Evolutionary conservation across 2,797 vertebrate genomes (phyloP), one percentile per base, ranked within the genome.

Genomic region (Catamblyrhynchus diadema): DNA sequence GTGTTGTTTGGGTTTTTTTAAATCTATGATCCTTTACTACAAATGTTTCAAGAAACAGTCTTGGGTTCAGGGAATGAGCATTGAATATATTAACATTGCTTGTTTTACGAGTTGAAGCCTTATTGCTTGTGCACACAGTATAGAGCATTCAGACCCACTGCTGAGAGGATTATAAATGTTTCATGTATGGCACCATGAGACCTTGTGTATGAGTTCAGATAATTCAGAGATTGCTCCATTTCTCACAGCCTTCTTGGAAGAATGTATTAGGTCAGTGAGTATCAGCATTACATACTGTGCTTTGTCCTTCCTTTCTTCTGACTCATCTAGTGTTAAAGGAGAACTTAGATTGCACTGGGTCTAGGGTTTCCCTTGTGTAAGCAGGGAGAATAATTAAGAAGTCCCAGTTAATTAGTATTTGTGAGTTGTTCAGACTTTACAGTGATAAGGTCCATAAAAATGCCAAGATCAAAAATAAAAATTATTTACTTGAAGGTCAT

Each of bases 341-440:
- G 84, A 95, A 28, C 65, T 85, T 91, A 89, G 92, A 95, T 93
- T 95, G 92, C 65, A 85, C 79, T 96, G 92, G 50, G 89, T 92
- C 50, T 96, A 87, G 84, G 39, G n/a, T 89, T 95, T 96, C 93
- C 95, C 95, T 75, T 80, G 88, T 94, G 93, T 96, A 95, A 95
- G 91, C 89, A 91, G 65, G 17, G 33, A 88, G 86, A 91, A 86
- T 93, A 95, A 96, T 95, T 95, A 85, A 94, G 65, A 81, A 86
- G 74, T 42, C 81, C 87, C 50, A 92, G 95, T 89, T 97, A 95
- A 96, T 96, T 89, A 93, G 75, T 86, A 87, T 93, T 95, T 94
- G 75, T 78, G 81, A 72, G 47, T 82, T 88, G 69, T 87, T 95
- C 81, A 85, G 86, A 89, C 88, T 25, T 92, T 88, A 57, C n/a